A percentile compares a stretch with the other conserved stretches of the same genome.
phyloP scores from a whole-genome alignment of 2,113 vertebrate species.

The Pongo pygmaeus region DNA sequence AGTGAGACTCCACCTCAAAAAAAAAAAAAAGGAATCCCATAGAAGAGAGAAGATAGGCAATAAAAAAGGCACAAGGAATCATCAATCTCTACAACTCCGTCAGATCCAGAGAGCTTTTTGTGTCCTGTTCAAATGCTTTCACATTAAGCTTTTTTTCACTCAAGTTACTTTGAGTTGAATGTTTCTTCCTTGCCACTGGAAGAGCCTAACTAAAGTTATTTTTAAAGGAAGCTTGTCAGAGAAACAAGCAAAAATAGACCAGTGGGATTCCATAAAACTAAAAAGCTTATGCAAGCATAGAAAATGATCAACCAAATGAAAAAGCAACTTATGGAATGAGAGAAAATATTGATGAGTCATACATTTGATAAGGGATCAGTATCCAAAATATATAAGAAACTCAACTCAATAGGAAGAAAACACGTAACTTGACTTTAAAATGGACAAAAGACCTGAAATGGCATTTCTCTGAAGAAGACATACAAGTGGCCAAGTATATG shows the following conservation, averaged over 20 bases:
- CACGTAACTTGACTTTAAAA: not conserved
- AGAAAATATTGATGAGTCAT: not conserved
- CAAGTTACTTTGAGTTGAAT: not conserved
- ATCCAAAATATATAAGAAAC: not conserved
- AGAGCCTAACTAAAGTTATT: not conserved
- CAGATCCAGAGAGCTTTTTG: not conserved
- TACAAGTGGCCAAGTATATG: not conserved
- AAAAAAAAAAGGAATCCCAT: not conserved
- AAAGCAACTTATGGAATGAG: not conserved
- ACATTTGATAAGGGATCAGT: not conserved
- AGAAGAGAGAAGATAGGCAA: not conserved
- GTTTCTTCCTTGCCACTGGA: not conserved
- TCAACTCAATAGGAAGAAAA: not conserved
- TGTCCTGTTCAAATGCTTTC: not conserved
- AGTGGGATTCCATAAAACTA: not conserved
- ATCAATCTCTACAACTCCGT: accelerated
- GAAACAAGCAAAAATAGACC: not conserved
- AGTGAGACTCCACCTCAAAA: too few species aligned
- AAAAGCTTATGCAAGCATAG: not conserved
- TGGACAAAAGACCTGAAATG: not conserved
- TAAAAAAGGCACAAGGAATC: not conserved
- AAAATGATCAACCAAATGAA: not conserved
- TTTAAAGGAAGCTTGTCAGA: not conserved
- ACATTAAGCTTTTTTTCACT: not conserved
- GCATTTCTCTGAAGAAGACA: not conserved